A percentile compares a stretch with the other conserved stretches of the same genome.
Evolutionary conservation across 2,797 vertebrate genomes (phyloP).

Genomic region (Fratercula arctica): DNA sequence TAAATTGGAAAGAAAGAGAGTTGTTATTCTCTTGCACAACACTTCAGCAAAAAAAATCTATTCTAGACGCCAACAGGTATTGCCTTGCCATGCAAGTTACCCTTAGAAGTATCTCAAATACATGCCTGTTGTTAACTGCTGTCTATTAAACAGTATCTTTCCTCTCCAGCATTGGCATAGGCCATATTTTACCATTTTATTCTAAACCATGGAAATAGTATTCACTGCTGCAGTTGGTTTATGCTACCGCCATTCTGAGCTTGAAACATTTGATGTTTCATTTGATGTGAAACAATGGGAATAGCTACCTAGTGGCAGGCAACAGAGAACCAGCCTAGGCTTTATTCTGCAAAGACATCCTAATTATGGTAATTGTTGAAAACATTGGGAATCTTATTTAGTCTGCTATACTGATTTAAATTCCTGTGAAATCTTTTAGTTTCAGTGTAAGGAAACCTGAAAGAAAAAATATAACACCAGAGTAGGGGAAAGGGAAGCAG

Average conservation of each 20-base stretch:
- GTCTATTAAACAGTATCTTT: neutral
- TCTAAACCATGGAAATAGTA: neutral
- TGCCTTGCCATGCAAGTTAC: neutral
- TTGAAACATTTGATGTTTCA: neutral
- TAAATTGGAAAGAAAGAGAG: neutral
- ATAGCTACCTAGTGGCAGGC: neutral
- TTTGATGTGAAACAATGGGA: neutral
- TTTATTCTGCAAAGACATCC: slow-evolving; percentile 18
- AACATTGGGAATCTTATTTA: neutral
- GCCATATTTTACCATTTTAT: neutral
- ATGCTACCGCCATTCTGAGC: neutral
- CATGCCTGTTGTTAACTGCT: neutral
- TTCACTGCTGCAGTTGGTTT: neutral
- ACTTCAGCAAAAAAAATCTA: slow-evolving; percentile 21
- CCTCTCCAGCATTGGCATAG: neutral
- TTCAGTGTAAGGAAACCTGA: neutral
- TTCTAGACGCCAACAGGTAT: neutral
- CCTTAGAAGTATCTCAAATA: neutral
- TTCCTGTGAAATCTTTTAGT: neutral
- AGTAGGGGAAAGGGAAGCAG: neutral
- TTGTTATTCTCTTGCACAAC: neutral
- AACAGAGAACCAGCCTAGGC: neutral
- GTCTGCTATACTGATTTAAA: slow-evolving; percentile 13
- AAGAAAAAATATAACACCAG: neutral
- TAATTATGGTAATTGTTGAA: slow-evolving; percentile 41